These are phyloP conservation scores for Matsumurasca onukii DNA, from an alignment of 1,140 invertebrate species.

Conservation along the genomic window DNA sequence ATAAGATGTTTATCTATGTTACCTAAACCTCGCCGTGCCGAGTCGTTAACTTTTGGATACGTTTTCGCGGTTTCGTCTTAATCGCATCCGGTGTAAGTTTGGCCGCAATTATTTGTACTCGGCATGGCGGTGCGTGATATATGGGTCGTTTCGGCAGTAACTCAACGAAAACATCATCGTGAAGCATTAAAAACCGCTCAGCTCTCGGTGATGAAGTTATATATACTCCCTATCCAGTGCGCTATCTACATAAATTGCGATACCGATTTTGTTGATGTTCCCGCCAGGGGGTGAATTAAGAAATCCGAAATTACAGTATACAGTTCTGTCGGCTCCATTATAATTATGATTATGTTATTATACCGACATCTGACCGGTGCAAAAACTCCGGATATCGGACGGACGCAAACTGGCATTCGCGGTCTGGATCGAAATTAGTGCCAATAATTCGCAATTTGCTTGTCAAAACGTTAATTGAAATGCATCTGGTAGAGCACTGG, in stretches of 20 bases:
- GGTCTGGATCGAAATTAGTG: conserved; percentile 16
- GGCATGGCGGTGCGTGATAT: not conserved
- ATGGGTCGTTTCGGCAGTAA: not conserved
- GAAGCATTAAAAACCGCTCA: conserved; percentile 4
- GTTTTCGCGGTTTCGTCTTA: too few species aligned
- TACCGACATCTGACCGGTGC: not conserved
- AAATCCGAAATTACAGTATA: not conserved
- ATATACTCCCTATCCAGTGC: not conserved
- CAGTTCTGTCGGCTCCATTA: conserved; percentile 1
- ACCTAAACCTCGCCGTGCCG: not conserved
- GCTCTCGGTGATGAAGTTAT: conserved; percentile 6
- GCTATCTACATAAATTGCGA: not conserved
- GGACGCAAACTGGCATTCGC: not conserved
- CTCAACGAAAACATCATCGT: not conserved
- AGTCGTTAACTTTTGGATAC: not conserved
- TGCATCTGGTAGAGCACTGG: conserved; percentile 19
- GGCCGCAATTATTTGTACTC: not conserved
- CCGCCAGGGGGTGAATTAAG: not conserved
- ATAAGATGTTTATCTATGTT: not conserved
- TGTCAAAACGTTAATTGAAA: conserved; percentile 23
- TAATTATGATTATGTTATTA: conserved; percentile 17
- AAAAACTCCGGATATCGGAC: conserved; percentile 1
- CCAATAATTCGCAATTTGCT: conserved; percentile 23
- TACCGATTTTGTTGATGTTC: not conserved
- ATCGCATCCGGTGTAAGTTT: conserved; percentile 7